A percentile compares a stretch with the other conserved stretches of the same genome.
Evolutionary conservation across 2,797 vertebrate species (phyloP).

Genomic region (Sebastolobus altivelis): DNA sequence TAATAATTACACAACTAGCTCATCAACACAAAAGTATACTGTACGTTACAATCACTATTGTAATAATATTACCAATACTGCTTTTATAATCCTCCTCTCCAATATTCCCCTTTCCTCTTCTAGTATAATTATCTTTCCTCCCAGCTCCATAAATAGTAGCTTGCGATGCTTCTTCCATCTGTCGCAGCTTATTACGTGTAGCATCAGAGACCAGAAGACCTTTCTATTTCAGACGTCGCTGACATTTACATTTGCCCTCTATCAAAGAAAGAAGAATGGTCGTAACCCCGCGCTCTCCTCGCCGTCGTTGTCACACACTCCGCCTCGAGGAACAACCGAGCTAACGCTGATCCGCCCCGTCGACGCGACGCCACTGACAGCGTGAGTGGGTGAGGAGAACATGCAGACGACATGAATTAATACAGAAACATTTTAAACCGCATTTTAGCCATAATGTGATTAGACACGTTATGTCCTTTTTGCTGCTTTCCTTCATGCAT

Average conservation of each 20-base stretch:
- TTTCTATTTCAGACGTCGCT: constrained; percentile 79
- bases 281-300: constrained; percentile 57
- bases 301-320: constrained; percentile 57
- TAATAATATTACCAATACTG: constrained; percentile 2
- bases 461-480: not conserved
- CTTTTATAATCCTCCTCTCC: not conserved
- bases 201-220: constrained; percentile 69
- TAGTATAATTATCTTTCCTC: constrained; percentile 19
- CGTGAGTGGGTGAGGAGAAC: constrained; percentile 2
- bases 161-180: constrained; percentile 54
- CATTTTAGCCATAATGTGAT: not conserved
- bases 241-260: constrained; percentile 88
- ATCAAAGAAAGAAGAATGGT: constrained; percentile 77
- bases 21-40: not conserved
- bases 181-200: constrained; percentile 79
- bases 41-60: not conserved
- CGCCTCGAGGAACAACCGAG: constrained; percentile 50
- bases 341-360: constrained; percentile 43
- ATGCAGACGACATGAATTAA: constrained; percentile 4
- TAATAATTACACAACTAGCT: not conserved
- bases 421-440: constrained; percentile 3
- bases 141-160: constrained; percentile 35
- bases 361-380: constrained; percentile 17
- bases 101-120: not conserved
- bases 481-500: not conserved